Percentiles rank a stretch among this genome's conserved stretches.
These are phyloP conservation scores for Apomyelois bistriatella DNA, from an alignment of 2,888 invertebrate genomes.

Conservation along the genomic window DNA sequence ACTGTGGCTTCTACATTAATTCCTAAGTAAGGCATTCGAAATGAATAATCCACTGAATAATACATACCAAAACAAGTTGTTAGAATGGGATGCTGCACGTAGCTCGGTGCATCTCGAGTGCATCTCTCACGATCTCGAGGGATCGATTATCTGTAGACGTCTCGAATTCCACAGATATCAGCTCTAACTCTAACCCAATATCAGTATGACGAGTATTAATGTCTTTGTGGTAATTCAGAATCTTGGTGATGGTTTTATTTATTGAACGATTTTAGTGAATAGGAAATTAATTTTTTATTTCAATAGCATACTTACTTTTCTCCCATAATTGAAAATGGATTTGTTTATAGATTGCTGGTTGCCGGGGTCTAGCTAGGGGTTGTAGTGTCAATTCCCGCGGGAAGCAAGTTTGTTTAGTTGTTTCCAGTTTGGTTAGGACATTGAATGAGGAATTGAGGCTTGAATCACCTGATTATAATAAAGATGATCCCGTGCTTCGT, in stretches of 20 bases:
- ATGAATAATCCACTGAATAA: slow-evolving; percentile 4
- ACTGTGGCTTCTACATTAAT: neutral
- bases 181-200: slow-evolving; percentile 45
- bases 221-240: slow-evolving; percentile 21
- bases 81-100: slow-evolving; percentile 30
- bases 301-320: too few relatives aligned
- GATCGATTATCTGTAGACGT: slow-evolving; percentile 58
- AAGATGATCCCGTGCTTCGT: too few relatives aligned
- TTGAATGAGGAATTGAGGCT: too few relatives aligned
- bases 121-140: slow-evolving; percentile 47
- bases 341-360: too few relatives aligned
- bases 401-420: too few relatives aligned
- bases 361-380: too few relatives aligned
- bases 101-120: slow-evolving; percentile 40
- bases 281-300: too few relatives aligned
- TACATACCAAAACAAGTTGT: slow-evolving; percentile 4
- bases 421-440: too few relatives aligned
- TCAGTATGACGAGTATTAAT: slow-evolving; percentile 41
- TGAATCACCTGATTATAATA: too few relatives aligned
- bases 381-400: too few relatives aligned
- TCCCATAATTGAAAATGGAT: too few relatives aligned
- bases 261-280: neutral
- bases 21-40: neutral
- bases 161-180: slow-evolving; percentile 53
- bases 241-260: neutral